A percentile compares a stretch with the other conserved stretches of the same genome.
These are phyloP conservation scores for Monochamus saltuarius DNA, from an alignment of 1,140 invertebrate genomes.

Conservation along the genomic window DNA sequence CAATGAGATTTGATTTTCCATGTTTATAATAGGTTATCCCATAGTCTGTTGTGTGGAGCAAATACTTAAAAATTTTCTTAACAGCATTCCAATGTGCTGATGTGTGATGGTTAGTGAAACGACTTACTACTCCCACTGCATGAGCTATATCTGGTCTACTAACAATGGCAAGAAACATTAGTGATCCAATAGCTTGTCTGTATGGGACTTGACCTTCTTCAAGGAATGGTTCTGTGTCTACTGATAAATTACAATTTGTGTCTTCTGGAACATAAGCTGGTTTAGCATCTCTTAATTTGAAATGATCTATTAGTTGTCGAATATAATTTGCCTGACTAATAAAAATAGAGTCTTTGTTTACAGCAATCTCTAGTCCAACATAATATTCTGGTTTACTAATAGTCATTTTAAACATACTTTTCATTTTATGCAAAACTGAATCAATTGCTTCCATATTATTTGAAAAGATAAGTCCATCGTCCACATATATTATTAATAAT, in stretches of 20 bases:
- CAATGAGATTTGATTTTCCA: not conserved
- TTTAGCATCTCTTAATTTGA: not conserved
- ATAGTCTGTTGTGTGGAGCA: not conserved
- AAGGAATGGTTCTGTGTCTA: not conserved
- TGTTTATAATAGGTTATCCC: conserved; percentile 2
- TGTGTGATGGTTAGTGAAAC: conserved; percentile 7
- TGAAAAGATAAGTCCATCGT: conserved; percentile 35
- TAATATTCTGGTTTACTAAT: not conserved
- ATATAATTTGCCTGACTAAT: not conserved
- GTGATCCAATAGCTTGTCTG: too few species aligned
- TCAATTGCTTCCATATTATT: not conserved
- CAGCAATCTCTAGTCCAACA: not conserved
- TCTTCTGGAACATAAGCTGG: too few species aligned
- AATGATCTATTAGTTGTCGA: not conserved
- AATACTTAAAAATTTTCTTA: conserved; percentile 5
- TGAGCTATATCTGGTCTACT: conserved; percentile 13
- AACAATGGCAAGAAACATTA: not conserved
- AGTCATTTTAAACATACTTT: not conserved
- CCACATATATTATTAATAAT: conserved; percentile 32
- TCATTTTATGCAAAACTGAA: not conserved
- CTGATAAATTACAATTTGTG: too few species aligned
- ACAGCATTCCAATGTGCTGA: conserved; percentile 12
- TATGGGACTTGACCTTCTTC: too few species aligned
- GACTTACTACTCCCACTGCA: not conserved
- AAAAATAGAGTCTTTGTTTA: not conserved